Evolutionary conservation across 2,113 vertebrate genomes (phyloP), one percentile per base, ranked within the genome.

Genomic region (Eulemur macaco): DNA sequence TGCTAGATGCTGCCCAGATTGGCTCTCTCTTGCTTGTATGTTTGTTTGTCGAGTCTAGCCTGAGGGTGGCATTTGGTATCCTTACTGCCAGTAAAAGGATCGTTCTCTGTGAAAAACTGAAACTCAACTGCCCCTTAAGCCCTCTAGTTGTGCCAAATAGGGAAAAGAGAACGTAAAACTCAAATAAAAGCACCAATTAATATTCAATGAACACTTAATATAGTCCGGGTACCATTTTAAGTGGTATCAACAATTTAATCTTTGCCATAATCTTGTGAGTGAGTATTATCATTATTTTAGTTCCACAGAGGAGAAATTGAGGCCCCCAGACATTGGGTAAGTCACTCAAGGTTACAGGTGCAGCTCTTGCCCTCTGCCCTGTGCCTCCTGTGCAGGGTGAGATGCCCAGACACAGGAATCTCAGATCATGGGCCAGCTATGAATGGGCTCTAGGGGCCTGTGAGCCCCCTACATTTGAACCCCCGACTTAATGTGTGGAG

Each of bases 31-130:
- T 60, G 25, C 77, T 92, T 81, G 8, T 50, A 7, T 89, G 54
- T 82, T 90, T 97, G 91, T 73, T 89, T 86, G 27, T 90, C 3
- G 18, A 86, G 34, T 45, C 34, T 50, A 45, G 42, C 78, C 50
- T 34, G 45, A 77, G 68, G 73, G 50, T 86, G 60, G 68, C 89
- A 71, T 86, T 64, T 83, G 63, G 9, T 45, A 31, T 80, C 39
- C 84, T 92, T 93, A 73, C 80, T 87, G 69, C 25, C 83, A 74
- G 56, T 66, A 64, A 95, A 56, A 80, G n/a, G 21, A 89, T 76
- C 69, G 93, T 86, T 68, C 78, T 86, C 34, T 86, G 37, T 76
- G 78, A 80, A 96, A 29, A 89, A 42, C 58, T 39, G 47, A 86
- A 87, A 47, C 73, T 69, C 69, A 64, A 31, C 31, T 74, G 73